phyloP scores from a whole-genome alignment of 2,113 vertebrate species.

The Oncorhynchus masou region DNA sequence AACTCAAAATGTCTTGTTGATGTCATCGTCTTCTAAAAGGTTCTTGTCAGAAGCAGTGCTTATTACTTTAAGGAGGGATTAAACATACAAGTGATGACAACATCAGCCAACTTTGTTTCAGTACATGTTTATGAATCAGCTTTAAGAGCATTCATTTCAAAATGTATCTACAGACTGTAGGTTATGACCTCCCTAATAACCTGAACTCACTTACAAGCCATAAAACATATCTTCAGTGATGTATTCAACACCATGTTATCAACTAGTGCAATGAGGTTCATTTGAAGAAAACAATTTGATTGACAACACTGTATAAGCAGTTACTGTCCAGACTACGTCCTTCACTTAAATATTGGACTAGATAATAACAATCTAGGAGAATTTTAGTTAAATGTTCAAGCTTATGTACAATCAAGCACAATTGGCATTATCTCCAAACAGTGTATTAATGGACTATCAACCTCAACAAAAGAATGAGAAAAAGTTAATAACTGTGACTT shows the following conservation, averaged over 20 bases:
- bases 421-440: constrained; percentile 61
- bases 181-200: background rate
- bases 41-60: constrained; percentile 38
- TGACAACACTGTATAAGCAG: background rate
- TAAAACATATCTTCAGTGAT: background rate
- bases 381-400: constrained; percentile 45
- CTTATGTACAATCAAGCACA: constrained; percentile 54
- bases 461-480: constrained; percentile 13
- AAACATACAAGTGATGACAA: constrained; percentile 60
- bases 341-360: constrained; percentile 29
- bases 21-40: constrained; percentile 59
- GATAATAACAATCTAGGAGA: constrained; percentile 53
- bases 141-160: background rate
- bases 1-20: constrained; percentile 66
- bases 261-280: background rate
- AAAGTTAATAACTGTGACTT: constrained; percentile 5
- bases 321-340: no score
- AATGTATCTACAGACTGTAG: background rate
- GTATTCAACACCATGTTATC: background rate
- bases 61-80: constrained; percentile 47
- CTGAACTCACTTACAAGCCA: background rate
- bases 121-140: background rate
- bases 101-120: constrained; percentile 19
- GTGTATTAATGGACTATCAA: constrained; percentile 48
- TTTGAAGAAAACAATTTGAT: background rate